Base-by-base conservation (phyloP, 2,888 invertebrate species). In the Harmothoe impar region DNA sequence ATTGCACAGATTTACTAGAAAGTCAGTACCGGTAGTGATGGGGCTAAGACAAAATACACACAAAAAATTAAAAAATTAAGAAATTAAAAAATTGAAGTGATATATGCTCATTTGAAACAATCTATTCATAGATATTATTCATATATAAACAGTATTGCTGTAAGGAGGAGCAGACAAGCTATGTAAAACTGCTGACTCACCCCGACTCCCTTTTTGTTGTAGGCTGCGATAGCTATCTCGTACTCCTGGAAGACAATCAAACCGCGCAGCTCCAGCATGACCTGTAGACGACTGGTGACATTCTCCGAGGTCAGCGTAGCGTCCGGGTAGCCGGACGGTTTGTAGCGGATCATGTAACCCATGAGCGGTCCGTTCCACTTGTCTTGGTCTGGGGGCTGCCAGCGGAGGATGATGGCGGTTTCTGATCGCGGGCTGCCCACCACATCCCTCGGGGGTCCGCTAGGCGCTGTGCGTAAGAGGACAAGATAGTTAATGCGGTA, bases 181-280 rank as follows among this genome's bases (percentile, higher is more conserved):
- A n/a, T n/a, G n/a, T n/a, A n/a, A n/a, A n/a, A n/a, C n/a, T n/a
- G n/a, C 31, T 1, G 12, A 52, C 86, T 86, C 29, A 86, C 97
- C 0, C 99, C 99, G 1, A 98, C 97, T 0, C 99, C 99, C 96
- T 99, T 98, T 93, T 98, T 98, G 95, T 99, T 99, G 95, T 98
- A 99, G 0, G 99, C 99, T 0, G 99, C 99, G 91, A 99, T 98
- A 96, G 98, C 93, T 7, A 99, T 97, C 90, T 98, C 97, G 95
- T 99, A 99, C 96, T 99, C 98, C 95, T 99, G 98, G 99, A 99
- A 99, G 0, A 99, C 99, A 91, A 99, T 99, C 92, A 99, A 96
- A 94, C 99, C 99, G 93, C 98, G 97, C 90, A 99, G 98, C 0
- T 98, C 97, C 94, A 97, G 98, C 95, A 98, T 93, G 20, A 51